Percentiles rank a stretch among this genome's conserved stretches.
phyloP scores from a whole-genome alignment of 2,888 invertebrate species.

The Fragum fragum region DNA sequence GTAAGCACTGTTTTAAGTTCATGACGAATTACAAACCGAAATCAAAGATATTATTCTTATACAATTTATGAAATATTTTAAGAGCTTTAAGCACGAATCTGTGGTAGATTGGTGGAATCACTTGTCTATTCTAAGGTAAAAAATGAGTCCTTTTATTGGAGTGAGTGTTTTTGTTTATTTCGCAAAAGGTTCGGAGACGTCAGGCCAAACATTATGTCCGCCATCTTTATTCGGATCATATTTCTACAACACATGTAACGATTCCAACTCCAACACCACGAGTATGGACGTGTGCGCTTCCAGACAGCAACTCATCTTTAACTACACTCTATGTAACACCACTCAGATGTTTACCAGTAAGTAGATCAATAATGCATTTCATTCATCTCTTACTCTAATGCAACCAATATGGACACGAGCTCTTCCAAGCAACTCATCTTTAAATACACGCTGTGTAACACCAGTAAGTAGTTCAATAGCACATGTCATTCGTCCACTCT shows the following conservation, averaged over 20 bases:
- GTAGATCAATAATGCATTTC: conserved; percentile 63
- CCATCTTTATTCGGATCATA: conserved; percentile 61
- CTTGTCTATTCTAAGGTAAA: too few species aligned
- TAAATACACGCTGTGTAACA: conserved; percentile 70
- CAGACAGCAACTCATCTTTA: conserved; percentile 60
- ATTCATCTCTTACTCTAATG: conserved; percentile 48
- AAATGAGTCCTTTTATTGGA: too few species aligned
- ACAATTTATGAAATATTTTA: too few species aligned
- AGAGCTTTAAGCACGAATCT: too few species aligned
- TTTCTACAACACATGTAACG: conserved; percentile 63
- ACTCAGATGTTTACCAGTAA: conserved; percentile 70
- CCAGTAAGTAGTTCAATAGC: too few species aligned
- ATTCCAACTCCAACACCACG: conserved; percentile 50
- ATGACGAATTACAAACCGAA: too few species aligned
- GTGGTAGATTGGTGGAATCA: too few species aligned
- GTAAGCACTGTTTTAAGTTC: too few species aligned
- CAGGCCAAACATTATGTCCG: conserved; percentile 63
- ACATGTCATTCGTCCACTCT: too few species aligned
- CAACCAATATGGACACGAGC: conserved; percentile 68
- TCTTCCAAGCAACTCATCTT: conserved; percentile 58
- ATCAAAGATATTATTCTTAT: too few species aligned
- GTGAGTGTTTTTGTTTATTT: too few species aligned
- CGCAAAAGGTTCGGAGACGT: conserved; percentile 60
- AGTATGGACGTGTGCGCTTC: conserved; percentile 69
- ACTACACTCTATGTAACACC: conserved; percentile 70